These are phyloP conservation scores for Drosophila niveifrons DNA, from an alignment of 2,888 invertebrate species.

Conservation along the genomic window DNA sequence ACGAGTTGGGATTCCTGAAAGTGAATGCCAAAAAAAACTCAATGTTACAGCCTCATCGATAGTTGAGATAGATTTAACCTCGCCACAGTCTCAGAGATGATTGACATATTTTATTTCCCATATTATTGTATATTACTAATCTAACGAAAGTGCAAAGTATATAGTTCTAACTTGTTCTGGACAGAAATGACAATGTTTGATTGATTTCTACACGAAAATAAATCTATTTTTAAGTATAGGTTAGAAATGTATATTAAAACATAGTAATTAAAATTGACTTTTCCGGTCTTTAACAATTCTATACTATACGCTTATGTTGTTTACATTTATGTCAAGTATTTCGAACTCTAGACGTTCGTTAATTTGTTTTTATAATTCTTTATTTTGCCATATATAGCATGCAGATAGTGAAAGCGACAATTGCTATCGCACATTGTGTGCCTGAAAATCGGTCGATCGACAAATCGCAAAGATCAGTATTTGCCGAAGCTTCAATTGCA, in stretches of 20 bases:
- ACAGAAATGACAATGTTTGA: background rate
- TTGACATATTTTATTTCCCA: slow-evolving; percentile 1
- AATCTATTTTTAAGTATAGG: background rate
- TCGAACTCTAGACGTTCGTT: background rate
- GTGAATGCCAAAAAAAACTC: slow-evolving; percentile 23
- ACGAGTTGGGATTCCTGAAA: background rate
- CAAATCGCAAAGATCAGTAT: slow-evolving; percentile 40
- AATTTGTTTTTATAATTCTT: slow-evolving; percentile 1
- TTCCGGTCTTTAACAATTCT: too few species aligned
- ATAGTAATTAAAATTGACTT: background rate
- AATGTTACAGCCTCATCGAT: slow-evolving; percentile 36
- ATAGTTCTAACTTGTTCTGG: background rate
- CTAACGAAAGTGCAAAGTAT: slow-evolving; percentile 1
- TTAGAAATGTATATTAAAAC: background rate
- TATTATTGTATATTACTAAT: background rate
- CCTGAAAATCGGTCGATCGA: slow-evolving; percentile 11
- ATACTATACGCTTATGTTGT: too few species aligned
- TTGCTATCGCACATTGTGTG: slow-evolving; percentile 3
- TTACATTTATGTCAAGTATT: background rate
- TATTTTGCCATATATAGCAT: background rate
- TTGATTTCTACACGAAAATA: background rate
- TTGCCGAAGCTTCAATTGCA: slow-evolving; percentile 19
- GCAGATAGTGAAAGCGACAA: slow-evolving; percentile 13
- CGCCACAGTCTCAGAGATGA: slow-evolving; percentile 29
- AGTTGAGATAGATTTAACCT: slow-evolving; percentile 63